Evolutionary conservation across 1,140 invertebrate genomes (phyloP), one percentile per base, ranked within the genome.

Genomic region (Eueides isabella): DNA sequence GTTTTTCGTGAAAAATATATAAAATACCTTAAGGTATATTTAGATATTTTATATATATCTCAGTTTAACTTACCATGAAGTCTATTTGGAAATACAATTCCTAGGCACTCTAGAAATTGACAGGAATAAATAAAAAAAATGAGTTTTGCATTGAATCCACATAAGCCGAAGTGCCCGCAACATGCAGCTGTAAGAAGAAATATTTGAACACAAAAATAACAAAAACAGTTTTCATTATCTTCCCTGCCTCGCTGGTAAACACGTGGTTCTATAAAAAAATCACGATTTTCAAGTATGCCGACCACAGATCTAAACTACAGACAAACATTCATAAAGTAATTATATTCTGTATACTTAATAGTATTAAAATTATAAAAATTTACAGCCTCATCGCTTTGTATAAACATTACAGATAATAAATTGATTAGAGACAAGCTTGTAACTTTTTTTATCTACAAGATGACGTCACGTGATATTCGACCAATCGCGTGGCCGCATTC

Each of bases 401-500:
- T 26, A 55, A 55, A 55, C 48, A 55, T 23, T 3, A 26, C 23
- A 55, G 48, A 55, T 55, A 55, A 55, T 55, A 55, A 55, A 55
- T 55, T 26, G 48, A 55, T 55, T 55, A 55, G 6, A 26, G 7
- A 26, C 26, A 4, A 12, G 11, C 23, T 55, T 55, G 48, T 55
- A 55, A 14, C 16, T 44, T 26, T 55, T 38, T 55, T 55, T 55
- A 55, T 26, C n/a, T 55, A 31, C 55, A 23, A 1, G 16, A 16
- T 80, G 80, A 83, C 81, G 78, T 80, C 77, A 78, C 30, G 28
- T 23, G 67, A 26, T 33, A 26, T 12, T 48, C 26, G 19, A 67
- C 84, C 82, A 84, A 85, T 85, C 44, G 61, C 28, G 65, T 28
- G 61, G 31, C 77, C 29, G 33, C 30, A 31, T 35, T 73, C 61